Evolutionary conservation across 2,113 vertebrate genomes (phyloP), one percentile per base, ranked within the genome.

Genomic region (Mixornis gularis): DNA sequence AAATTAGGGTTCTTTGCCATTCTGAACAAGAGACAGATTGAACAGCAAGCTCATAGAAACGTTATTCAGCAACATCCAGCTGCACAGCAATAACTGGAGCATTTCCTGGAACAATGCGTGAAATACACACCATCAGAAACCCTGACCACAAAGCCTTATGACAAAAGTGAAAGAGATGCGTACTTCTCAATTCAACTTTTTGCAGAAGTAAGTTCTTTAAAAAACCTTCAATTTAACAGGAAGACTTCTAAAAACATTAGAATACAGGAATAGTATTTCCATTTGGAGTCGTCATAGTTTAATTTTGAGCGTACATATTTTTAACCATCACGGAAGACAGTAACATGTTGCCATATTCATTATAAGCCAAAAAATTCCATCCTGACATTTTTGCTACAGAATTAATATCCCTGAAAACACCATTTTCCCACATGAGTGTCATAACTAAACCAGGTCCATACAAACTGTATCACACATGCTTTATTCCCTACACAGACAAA

Each of bases 1-100:
- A 96, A 96, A 78, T 92, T 95, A 86, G 95, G 95, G 56, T 95
- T 96, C 85, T 96, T 96, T 1, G 95, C 95, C 95, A 96, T 96
- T 71, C 44, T 94, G 88, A 95, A 58, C 63, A 90, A 44, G 30
- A 34, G 90, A 32, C 3, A 34, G 92, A 68, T 5, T 11, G 62
- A 93, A 94, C 24, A 84, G 64, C 79, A 88, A 72, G 65, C 62
- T 88, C 90, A 92, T 17, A 94, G 83, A 95, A 93, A 71, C 0
- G 0, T n/a, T 74, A 68, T 34, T 84, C 88, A 93, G 80, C 34
- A 78, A 78, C 88, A 90, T 49, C 90, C 93, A 95, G 83, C 82
- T 92, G 79, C 79, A 78, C 83, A 70, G 55, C 63, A 87, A 82
- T 44, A 89, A 62, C 46, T 80, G 82, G 89, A 96, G n/a, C 93